phyloP scores from a whole-genome alignment of 2,797 vertebrate genomes.

The Gambelia wislizenii region DNA sequence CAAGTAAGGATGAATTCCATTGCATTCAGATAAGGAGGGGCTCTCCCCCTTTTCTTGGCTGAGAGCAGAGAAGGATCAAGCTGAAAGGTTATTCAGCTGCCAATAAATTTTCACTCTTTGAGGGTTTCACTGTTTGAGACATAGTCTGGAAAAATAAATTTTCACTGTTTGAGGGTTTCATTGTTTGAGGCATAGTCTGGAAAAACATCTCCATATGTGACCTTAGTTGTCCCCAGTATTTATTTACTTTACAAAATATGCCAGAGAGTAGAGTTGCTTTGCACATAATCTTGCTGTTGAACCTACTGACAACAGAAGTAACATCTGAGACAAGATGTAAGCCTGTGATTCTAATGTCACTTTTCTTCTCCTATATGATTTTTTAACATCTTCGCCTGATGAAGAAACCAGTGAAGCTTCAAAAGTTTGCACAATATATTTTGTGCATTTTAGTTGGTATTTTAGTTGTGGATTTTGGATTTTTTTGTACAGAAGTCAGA shows the following conservation, averaged over 20 bases:
- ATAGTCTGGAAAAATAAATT: neutral
- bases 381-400: too few relatives aligned
- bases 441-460: too few relatives aligned
- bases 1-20: neutral
- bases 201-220: neutral
- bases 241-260: neutral
- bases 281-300: neutral
- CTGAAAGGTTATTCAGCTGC: neutral
- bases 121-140: too few relatives aligned
- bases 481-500: neutral
- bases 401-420: too few relatives aligned
- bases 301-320: neutral
- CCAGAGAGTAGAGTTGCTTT: neutral
- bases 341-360: too few relatives aligned
- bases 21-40: neutral
- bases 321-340: too few relatives aligned
- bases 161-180: neutral
- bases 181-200: neutral
- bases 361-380: too few relatives aligned
- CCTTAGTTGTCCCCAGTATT: neutral
- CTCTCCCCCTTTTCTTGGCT: neutral
- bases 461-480: too few relatives aligned
- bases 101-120: neutral
- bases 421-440: too few relatives aligned
- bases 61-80: neutral